Evolutionary conservation across 2,797 vertebrate species (phyloP).

Genomic region (Ptychadena robeensis): DNA sequence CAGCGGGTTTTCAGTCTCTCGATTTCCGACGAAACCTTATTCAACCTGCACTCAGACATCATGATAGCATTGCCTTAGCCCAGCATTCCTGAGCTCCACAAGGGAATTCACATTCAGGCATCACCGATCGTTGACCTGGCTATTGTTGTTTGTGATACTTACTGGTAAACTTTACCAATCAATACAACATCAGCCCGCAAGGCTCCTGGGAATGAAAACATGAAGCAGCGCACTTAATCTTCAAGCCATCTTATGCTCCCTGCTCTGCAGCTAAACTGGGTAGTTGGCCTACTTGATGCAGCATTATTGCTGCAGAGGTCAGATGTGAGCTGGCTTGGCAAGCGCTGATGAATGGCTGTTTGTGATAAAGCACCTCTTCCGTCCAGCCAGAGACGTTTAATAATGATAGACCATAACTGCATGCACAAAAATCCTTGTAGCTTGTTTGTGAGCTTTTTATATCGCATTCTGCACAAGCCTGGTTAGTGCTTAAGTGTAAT

Average conservation of each 20-base stretch:
- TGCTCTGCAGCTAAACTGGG: slow-evolving; percentile 94
- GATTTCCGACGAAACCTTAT: slow-evolving; percentile 68
- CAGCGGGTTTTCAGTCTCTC: slow-evolving; percentile 74
- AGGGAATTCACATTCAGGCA: slow-evolving; percentile 87
- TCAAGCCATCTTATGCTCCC: slow-evolving; percentile 90
- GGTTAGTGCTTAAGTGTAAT: slow-evolving; percentile 38
- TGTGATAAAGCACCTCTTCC: slow-evolving; percentile 88
- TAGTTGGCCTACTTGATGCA: slow-evolving; percentile 97
- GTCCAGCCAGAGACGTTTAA: slow-evolving; percentile 91
- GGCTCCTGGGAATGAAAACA: slow-evolving; percentile 93
- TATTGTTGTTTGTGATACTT: slow-evolving; percentile 98
- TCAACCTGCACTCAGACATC: slow-evolving; percentile 82
- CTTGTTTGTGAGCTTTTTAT: slow-evolving; percentile 68
- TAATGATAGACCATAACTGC: slow-evolving; percentile 92
- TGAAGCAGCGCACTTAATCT: slow-evolving; percentile 96
- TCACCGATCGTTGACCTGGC: slow-evolving; percentile 92
- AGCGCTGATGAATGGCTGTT: slow-evolving; percentile 92
- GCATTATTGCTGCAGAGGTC: slow-evolving; percentile 97
- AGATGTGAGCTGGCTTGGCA: slow-evolving; percentile 87
- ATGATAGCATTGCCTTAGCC: slow-evolving; percentile 78
- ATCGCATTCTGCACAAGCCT: slow-evolving; percentile 41
- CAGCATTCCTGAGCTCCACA: slow-evolving; percentile 67
- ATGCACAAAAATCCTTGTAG: slow-evolving; percentile 80
- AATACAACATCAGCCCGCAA: slow-evolving; percentile 90
- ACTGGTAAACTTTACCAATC: slow-evolving; percentile 98